phyloP scores from a whole-genome alignment of 2,888 invertebrate species.

The Heteromyza rotundicornis region DNA sequence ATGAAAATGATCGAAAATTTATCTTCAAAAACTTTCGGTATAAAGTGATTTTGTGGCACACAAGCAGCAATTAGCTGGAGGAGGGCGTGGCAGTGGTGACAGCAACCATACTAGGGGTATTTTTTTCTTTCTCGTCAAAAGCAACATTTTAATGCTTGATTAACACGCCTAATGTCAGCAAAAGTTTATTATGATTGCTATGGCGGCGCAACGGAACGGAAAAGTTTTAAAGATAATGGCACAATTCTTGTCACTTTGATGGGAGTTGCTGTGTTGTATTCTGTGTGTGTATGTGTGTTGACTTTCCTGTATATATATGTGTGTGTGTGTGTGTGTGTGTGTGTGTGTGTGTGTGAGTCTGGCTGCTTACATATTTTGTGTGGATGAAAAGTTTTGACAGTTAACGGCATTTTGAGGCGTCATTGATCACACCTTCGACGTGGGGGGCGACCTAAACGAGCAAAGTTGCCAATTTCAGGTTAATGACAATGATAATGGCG shows the following conservation, averaged over 20 bases:
- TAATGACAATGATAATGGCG: not conserved
- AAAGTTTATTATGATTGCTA: not conserved
- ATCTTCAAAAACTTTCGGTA: slow-evolving; percentile 1
- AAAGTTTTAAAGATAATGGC: slow-evolving; percentile 3
- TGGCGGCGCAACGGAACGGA: not conserved
- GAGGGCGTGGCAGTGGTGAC: not conserved
- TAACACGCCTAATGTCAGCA: slow-evolving; percentile 30
- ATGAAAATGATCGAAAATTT: not conserved
- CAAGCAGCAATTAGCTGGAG: not conserved
- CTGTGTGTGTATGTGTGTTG: slow-evolving; percentile 12
- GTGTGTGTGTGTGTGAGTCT: slow-evolving; percentile 31
- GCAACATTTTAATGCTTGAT: slow-evolving; percentile 31
- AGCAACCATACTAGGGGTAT: too few relatives aligned
- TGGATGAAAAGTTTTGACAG: slow-evolving; percentile 42
- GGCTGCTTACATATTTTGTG: slow-evolving; percentile 46
- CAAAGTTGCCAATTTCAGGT: not conserved
- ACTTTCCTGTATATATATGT: too few relatives aligned
- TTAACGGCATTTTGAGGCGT: slow-evolving; percentile 33
- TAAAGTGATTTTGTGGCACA: not conserved
- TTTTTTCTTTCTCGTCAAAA: too few relatives aligned
- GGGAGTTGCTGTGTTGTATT: slow-evolving; percentile 36
- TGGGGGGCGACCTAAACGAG: too few relatives aligned
- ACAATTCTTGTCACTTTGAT: slow-evolving; percentile 47
- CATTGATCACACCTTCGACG: slow-evolving; percentile 39
- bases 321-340: slow-evolving; percentile 30